Evolutionary conservation across 2,797 vertebrate genomes (phyloP).

Genomic region (Lophotriccus pileatus): DNA sequence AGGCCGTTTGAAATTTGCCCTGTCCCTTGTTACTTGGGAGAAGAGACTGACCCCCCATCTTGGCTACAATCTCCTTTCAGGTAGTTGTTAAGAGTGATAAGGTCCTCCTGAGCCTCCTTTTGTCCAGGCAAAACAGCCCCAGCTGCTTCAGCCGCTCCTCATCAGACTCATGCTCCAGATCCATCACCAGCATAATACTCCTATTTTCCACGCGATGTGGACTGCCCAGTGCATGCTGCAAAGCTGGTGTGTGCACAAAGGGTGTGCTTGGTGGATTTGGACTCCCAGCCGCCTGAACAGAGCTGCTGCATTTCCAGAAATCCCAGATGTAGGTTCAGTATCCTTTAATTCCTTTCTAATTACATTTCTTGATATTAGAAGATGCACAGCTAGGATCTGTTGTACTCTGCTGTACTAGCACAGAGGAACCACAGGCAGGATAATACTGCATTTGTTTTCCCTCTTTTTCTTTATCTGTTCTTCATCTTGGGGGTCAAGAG

Average conservation of each 20-base stretch:
- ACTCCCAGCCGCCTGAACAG: neutral
- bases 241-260: neutral
- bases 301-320: neutral
- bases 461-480: neutral
- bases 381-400: neutral
- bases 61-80: neutral
- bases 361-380: slow-evolving; percentile 2
- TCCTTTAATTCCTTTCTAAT: slow-evolving; percentile 20
- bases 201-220: accelerated
- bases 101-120: neutral
- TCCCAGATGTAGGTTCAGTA: neutral
- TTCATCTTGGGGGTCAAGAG: neutral
- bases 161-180: neutral
- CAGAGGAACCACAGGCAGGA: neutral
- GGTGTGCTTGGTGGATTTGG: neutral
- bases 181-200: neutral
- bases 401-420: neutral
- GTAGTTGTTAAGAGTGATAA: neutral
- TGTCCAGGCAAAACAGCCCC: no score
- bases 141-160: neutral
- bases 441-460: neutral
- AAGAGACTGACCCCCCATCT: neutral
- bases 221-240: neutral
- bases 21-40: neutral
- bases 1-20: neutral